Evolutionary conservation across 2,888 invertebrate genomes (phyloP), one percentile per base, ranked within the genome.

Genomic region (Apodemia hepburni): DNA sequence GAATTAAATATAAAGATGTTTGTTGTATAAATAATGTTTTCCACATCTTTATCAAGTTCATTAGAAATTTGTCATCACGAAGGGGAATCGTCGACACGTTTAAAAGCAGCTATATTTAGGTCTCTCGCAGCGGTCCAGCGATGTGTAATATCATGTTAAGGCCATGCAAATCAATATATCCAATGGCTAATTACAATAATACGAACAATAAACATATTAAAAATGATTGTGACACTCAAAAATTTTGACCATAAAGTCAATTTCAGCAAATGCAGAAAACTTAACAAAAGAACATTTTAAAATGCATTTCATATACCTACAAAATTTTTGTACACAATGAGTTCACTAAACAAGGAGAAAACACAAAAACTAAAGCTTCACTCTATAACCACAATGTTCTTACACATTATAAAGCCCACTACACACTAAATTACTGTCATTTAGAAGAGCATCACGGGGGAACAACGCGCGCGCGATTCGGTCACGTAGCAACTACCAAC

Each of bases 101-200:
- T 71, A 68, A 68, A 69, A 73, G 59, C 61, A 65, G 75, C 82
- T 90, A 88, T 86, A 87, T 84, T 85, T 89, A 88, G 85, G 80
- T 68, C 73, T 68, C 73, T 75, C 74, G 75, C 67, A 70, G 72
- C 73, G 72, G 76, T 69, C 75, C 82, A 82, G 66, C 78, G 84
- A 80, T 75, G 81, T 84, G 82, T 85, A 80, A 81, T 79, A 75
- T 15, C 15, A 42, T 75, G 73, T 74, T 78, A 76, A 78, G 80
- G 79, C 79, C 78, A 79, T 76, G 76, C 70, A 73, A 83, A 82
- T 82, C 83, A 77, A 82, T 82, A 81, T 51, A 60, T 42, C 58
- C 62, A 66, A 54, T 33, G 58, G 47, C 59, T 58, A 59, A 58
- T 62, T 58, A 47, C 8, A 54, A 54, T 4, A 29, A 57, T 15